phyloP scores from a whole-genome alignment of 2,888 invertebrate genomes.

The Oegoconia quadripuncta region DNA sequence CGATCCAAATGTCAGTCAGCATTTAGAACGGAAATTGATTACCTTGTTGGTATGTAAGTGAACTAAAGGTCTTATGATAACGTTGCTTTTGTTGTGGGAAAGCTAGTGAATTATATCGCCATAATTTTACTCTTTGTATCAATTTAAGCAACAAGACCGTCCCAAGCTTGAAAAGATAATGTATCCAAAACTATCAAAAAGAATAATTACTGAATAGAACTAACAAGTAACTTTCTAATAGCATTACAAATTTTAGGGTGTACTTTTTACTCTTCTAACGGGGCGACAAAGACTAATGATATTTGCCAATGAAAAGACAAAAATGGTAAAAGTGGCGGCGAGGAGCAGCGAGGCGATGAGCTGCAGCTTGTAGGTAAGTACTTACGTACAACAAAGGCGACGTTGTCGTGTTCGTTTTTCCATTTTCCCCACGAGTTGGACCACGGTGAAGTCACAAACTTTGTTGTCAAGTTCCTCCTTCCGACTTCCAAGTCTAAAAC shows the following conservation, averaged over 20 bases:
- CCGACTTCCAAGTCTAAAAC: slow-evolving; percentile 18
- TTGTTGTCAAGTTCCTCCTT: slow-evolving; percentile 44
- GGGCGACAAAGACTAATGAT: slow-evolving; percentile 53
- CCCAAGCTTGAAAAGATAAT: no score
- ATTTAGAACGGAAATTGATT: slow-evolving; percentile 18
- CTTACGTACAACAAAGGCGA: slow-evolving; percentile 28
- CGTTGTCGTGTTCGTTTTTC: slow-evolving; percentile 35
- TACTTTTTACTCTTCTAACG: slow-evolving; percentile 26
- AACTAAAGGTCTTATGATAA: background rate
- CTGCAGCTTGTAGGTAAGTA: slow-evolving; percentile 21
- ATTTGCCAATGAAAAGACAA: slow-evolving; percentile 42
- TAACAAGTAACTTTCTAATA: background rate
- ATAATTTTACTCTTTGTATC: no score
- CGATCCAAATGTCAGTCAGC: slow-evolving; percentile 30
- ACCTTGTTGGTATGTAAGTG: background rate
- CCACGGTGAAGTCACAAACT: slow-evolving; percentile 37
- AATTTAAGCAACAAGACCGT: no score
- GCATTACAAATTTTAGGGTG: slow-evolving; percentile 15
- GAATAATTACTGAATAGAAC: background rate
- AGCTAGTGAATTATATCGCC: no score
- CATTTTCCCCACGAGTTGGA: slow-evolving; percentile 38
- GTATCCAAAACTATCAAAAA: background rate
- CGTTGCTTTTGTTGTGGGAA: no score
- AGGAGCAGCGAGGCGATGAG: slow-evolving; percentile 18
- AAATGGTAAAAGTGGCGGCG: slow-evolving; percentile 35